These are phyloP conservation scores for Polypterus bichir DNA, from an alignment of 2,113 vertebrate species.

Conservation along the genomic window DNA sequence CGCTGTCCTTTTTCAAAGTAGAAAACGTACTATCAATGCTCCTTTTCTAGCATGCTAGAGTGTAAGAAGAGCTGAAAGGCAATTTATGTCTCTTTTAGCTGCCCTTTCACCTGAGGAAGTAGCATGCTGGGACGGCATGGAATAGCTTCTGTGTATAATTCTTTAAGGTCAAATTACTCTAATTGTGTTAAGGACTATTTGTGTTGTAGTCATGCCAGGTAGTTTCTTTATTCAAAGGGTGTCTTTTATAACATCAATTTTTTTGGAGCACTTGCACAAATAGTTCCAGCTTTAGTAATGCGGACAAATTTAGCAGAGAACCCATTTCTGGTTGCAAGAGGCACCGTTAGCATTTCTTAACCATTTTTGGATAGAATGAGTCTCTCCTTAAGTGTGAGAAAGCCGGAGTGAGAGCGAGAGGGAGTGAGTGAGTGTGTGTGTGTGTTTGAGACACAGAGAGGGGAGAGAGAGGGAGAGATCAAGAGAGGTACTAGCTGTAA, in stretches of 20 bases:
- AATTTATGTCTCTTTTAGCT: slow-evolving; percentile 8
- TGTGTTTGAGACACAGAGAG: background rate
- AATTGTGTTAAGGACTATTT: slow-evolving; percentile 31
- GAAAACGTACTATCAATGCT: slow-evolving; percentile 16
- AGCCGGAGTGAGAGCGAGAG: slow-evolving; percentile 6
- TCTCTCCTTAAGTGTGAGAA: slow-evolving; percentile 38
- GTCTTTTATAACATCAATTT: slow-evolving; percentile 26
- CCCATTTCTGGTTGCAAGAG: slow-evolving; percentile 51
- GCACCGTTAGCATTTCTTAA: slow-evolving; percentile 59
- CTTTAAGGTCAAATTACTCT: slow-evolving; percentile 30
- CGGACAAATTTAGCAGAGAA: slow-evolving; percentile 70
- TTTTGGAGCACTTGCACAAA: slow-evolving; percentile 39
- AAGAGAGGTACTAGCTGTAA: slow-evolving; percentile 42
- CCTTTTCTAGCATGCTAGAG: slow-evolving; percentile 18
- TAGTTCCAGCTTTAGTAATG: slow-evolving; percentile 57
- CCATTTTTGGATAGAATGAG: slow-evolving; percentile 76
- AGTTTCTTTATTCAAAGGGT: slow-evolving; percentile 31
- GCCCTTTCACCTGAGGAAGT: slow-evolving; percentile 20
- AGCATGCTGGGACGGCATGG: slow-evolving; percentile 11
- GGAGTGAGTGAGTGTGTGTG: slow-evolving; percentile 10
- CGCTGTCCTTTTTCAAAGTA: slow-evolving; percentile 13
- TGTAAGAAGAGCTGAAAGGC: slow-evolving; percentile 23
- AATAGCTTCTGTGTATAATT: slow-evolving; percentile 24
- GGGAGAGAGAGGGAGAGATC: no score
- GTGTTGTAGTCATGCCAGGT: slow-evolving; percentile 41